Evolutionary conservation across 2,113 vertebrate genomes (phyloP), one percentile per base, ranked within the genome.

Genomic region (Trogon melanurus): DNA sequence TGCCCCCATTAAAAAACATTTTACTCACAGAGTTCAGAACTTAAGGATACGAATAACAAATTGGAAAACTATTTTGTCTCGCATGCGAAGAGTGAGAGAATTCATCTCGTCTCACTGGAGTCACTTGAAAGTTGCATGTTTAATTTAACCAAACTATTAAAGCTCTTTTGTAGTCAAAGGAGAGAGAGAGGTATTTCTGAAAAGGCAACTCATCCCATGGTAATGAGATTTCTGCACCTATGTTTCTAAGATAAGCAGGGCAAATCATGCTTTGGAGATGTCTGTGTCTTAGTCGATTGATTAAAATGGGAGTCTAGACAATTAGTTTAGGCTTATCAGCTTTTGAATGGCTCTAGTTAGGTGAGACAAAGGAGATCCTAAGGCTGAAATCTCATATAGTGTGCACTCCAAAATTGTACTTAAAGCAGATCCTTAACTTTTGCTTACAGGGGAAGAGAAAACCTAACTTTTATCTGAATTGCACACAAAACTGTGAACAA

Each of bases 251-350:
- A 97, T 91, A 97, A 95, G 75, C 44, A 93, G 85, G 64, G 86
- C 41, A 78, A 92, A 86, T 80, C 48, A 64, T 60, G 17, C 53
- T 86, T 86, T 88, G 83, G 76, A 93, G 76, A 89, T 92, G 34
- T 7, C 83, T 80, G 75, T 80, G 75, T 64, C 45, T 81, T 60
- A 88, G 75, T 58, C 41, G 2, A 51, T 48, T 66, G 72, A 95
- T 96, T 95, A 79, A 84, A 95, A 92, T 48, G 34, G 48, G 56
- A 93, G 34, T 16, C 48, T 36, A 91, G 29, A 48, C 60, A 92
- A 95, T 92, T 84, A 93, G 9, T 36, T 95, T 84, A 89, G 29
- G 26, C 29, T 96, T 96, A 97, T 95, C 89, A 95, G 45, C 34
- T 56, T 92, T 90, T 80, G 78, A 94, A 87, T 67, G 38, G 44